Conservation (phyloP, 1,140 invertebrate genomes). For the Capitella teleta region DNA sequence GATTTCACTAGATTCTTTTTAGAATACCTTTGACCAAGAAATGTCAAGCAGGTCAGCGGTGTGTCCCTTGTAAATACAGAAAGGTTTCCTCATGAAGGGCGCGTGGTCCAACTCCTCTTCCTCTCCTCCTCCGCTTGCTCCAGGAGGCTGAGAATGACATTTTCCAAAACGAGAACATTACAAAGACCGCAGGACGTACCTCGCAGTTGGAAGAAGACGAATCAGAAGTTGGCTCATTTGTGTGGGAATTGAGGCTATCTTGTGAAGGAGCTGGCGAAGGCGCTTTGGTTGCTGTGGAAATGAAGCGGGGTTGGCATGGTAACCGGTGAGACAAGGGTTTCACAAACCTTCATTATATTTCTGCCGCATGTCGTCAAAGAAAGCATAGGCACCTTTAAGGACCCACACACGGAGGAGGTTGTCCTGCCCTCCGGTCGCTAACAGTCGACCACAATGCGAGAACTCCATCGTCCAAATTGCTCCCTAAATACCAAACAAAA, state of each 20-base stretch:
- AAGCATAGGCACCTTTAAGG: conserved; percentile 68
- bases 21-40: conserved; percentile 76
- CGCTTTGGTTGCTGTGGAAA: too few relatives aligned
- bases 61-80: conserved; percentile 87
- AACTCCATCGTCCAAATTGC: conserved; percentile 99
- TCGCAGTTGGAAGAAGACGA: too few relatives aligned
- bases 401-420: conserved; percentile 87
- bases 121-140: neutral
- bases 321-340: conserved; percentile 7
- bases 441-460: conserved; percentile 77
- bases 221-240: neutral
- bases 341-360: conserved; percentile 60
- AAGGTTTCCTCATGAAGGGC: conserved; percentile 84
- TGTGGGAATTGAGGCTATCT: conserved; percentile 24
- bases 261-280: conserved; percentile 45
- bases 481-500: conserved; percentile 14
- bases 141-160: neutral
- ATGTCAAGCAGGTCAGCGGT: conserved; percentile 92
- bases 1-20: neutral
- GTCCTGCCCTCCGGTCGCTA: conserved; percentile 94
- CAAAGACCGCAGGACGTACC: too few relatives aligned
- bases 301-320: neutral
- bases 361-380: conserved; percentile 87
- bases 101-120: conserved; percentile 41
- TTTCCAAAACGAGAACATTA: too few relatives aligned